Base-by-base conservation (phyloP, 1,140 invertebrate genomes). In the Piezodorus guildinii region DNA sequence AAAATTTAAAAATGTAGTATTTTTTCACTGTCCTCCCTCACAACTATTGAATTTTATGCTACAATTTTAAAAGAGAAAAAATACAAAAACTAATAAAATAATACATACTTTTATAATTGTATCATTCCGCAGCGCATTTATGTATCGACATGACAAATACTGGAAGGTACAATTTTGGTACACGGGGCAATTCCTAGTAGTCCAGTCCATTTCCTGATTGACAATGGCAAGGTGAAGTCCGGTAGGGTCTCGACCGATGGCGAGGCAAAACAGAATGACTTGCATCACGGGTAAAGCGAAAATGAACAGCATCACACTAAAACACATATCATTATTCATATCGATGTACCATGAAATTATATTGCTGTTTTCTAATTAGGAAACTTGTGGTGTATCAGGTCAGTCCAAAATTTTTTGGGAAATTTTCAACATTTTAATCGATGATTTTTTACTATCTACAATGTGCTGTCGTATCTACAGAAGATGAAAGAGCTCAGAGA, bases 251-350 rank as follows among this genome's bases (percentile, higher is more conserved):
- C 88, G 85, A 16, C 94, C 94, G 67, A 98, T 94, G 23, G 94
- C 91, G 56, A 95, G 73, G 76, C 94, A 97, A 78, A 97, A 98
- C 8, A 98, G 77, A 27, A 95, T 81, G 65, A 96, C 94, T 80
- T 98, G 92, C 62, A 91, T 84, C 0, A 93, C 84, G 0, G 94
- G 94, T 56, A 98, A 77, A 27, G 90, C 86, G 65, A 96, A 87
- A 69, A 96, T 90, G 75, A 97, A 96, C 27, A 88, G 73, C 80
- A 95, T 85, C 45, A 94, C 82, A 9, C 88, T 91, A 72, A 34
- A 77, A 76, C 67, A 39, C 65, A 69, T 51, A n/a, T 23, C 1
- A 16, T 51, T n/a, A 5, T 39, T 39, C 34, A 6, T 39, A 39
- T 39, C 12, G 6, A 39, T 39, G 12, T 1, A 6, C 12, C 34